A percentile compares a stretch with the other conserved stretches of the same genome.
These are phyloP conservation scores for Baronia brevicornis DNA, from an alignment of 2,888 invertebrate species.

Conservation along the genomic window DNA sequence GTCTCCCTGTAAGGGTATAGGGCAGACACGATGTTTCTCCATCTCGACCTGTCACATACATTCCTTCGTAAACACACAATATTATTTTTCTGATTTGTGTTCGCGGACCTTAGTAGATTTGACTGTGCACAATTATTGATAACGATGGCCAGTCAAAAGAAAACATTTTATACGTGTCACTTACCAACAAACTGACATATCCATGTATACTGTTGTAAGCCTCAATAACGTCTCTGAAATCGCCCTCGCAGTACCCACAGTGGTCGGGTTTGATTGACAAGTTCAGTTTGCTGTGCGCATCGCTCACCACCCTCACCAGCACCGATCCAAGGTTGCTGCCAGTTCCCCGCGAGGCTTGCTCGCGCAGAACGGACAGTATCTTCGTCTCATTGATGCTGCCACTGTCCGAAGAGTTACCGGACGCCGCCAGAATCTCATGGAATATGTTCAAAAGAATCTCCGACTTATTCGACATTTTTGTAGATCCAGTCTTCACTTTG, in stretches of 20 bases:
- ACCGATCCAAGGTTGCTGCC: conserved; percentile 46
- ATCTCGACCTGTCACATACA: no score
- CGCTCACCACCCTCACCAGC: conserved; percentile 51
- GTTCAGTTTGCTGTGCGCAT: conserved; percentile 48
- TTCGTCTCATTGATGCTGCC: conserved; percentile 50
- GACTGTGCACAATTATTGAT: not conserved
- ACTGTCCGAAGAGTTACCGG: conserved; percentile 51
- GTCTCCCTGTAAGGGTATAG: no score
- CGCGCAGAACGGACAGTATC: conserved; percentile 50
- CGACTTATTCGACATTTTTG: conserved; percentile 59
- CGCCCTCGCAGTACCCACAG: conserved; percentile 76
- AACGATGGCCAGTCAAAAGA: not conserved
- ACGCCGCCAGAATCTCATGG: conserved; percentile 61
- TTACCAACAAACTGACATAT: conserved; percentile 86
- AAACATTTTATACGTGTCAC: conserved; percentile 27
- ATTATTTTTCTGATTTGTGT: no score
- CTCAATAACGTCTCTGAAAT: conserved; percentile 74
- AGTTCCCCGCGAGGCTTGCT: conserved; percentile 41
- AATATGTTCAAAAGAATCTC: conserved; percentile 58
- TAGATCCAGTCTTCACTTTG: no score
- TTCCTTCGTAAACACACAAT: no score
- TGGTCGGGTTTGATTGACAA: conserved; percentile 42
- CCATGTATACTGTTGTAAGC: conserved; percentile 85
- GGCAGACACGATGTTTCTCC: no score
- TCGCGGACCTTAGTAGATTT: no score